Percentiles rank a stretch among this genome's conserved stretches.
phyloP scores from a whole-genome alignment of 1,140 invertebrate genomes.

The Heterodera carotae region DNA sequence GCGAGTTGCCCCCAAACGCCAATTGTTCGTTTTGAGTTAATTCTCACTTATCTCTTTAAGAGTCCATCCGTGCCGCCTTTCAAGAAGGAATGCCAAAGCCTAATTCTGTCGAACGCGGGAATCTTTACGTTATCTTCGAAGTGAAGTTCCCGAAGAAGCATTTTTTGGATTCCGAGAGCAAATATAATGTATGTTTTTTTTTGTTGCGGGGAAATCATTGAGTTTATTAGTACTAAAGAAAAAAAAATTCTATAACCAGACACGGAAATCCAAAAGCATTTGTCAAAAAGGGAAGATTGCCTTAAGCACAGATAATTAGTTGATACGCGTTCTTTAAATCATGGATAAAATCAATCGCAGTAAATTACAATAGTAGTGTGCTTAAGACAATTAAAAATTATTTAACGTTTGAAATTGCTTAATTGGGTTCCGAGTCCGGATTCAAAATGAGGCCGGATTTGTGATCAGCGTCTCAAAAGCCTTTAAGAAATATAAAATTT shows the following conservation, averaged over 20 bases:
- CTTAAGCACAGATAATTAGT: no score
- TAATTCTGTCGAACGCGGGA: conserved; percentile 80
- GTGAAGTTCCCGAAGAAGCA: conserved; percentile 81
- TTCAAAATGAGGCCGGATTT: no score
- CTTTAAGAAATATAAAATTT: no score
- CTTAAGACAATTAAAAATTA: no score
- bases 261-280: neutral
- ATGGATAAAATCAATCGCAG: no score
- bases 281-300: conserved; percentile 22
- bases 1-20: conserved; percentile 32
- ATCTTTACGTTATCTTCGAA: conserved; percentile 83
- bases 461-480: no score
- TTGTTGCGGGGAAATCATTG: neutral
- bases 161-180: conserved; percentile 74
- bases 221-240: neutral
- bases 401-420: no score
- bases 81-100: conserved; percentile 72
- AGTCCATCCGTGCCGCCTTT: conserved; percentile 67
- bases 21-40: neutral
- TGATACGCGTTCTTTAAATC: no score
- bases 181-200: conserved; percentile 70
- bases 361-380: no score
- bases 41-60: conserved; percentile 56
- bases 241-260: neutral
- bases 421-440: no score